phyloP scores from a whole-genome alignment of 2,888 invertebrate genomes.

The Gymnosoma rotundatum region DNA sequence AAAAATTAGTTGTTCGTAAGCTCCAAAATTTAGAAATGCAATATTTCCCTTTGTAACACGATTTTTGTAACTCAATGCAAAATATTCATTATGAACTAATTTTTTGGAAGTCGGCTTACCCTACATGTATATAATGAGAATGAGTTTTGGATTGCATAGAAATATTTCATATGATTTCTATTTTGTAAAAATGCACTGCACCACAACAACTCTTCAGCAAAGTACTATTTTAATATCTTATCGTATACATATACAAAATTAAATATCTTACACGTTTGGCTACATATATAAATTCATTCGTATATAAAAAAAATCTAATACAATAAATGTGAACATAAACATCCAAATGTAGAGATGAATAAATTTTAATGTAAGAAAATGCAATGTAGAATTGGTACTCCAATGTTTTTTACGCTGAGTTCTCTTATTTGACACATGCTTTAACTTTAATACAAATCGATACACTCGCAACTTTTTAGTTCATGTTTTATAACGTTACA shows the following conservation, averaged over 20 bases:
- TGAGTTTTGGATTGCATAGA: constrained; percentile 67
- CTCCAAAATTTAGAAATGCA: too few relatives aligned
- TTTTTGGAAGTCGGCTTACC: neutral
- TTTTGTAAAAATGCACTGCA: constrained; percentile 19
- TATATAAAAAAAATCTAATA: neutral
- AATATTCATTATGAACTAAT: too few relatives aligned
- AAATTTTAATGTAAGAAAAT: constrained; percentile 26
- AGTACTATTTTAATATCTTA: neutral
- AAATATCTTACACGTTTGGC: neutral
- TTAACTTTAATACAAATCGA: neutral
- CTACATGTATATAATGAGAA: constrained; percentile 44
- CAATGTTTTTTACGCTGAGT: neutral
- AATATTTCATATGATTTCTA: constrained; percentile 46
- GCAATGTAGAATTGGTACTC: constrained; percentile 16
- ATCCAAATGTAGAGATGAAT: constrained; percentile 4
- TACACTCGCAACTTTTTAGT: constrained; percentile 2
- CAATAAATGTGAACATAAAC: neutral
- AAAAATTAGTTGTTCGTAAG: too few relatives aligned
- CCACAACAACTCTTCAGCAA: too few relatives aligned
- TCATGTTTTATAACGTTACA: constrained; percentile 17
- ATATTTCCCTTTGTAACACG: too few relatives aligned
- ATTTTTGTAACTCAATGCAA: too few relatives aligned
- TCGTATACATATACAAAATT: neutral
- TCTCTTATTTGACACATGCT: constrained; percentile 45
- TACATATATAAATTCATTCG: neutral